Percentiles rank a stretch among this genome's conserved stretches.
Conservation (phyloP, 2,888 invertebrate genomes). For the Brenthis ino region DNA sequence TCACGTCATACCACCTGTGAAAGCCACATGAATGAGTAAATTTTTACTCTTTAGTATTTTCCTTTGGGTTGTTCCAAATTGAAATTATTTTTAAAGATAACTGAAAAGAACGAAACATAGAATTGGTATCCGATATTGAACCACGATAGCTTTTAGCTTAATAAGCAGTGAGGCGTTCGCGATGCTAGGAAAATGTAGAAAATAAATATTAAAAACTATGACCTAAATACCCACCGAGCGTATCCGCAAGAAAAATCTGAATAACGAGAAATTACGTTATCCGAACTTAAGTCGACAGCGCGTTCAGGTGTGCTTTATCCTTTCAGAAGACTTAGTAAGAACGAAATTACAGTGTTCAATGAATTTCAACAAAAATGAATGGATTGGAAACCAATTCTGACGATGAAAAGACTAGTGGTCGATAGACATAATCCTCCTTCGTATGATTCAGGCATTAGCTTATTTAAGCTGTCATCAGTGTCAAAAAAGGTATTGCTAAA, state of each 20-base stretch:
- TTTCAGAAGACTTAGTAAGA: constrained; percentile 12
- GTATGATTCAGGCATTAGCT: constrained; percentile 27
- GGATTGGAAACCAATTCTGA: constrained; percentile 55
- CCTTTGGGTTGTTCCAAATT: background rate
- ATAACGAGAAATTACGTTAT: constrained; percentile 17
- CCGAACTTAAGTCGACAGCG: constrained; percentile 8
- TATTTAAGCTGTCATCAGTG: constrained; percentile 28
- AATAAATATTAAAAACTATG: constrained; percentile 21
- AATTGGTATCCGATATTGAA: constrained; percentile 14
- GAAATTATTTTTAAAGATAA: background rate
- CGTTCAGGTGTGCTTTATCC: constrained; percentile 20
- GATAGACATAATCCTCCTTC: constrained; percentile 52
- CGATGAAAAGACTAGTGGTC: constrained; percentile 51
- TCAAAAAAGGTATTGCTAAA: background rate
- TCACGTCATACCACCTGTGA: constrained; percentile 9
- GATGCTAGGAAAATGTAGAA: constrained; percentile 14
- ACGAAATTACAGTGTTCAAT: constrained; percentile 31
- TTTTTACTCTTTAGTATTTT: background rate
- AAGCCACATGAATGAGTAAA: background rate
- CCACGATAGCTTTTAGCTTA: constrained; percentile 19
- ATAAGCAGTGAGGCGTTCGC: constrained; percentile 19
- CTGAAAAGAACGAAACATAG: background rate
- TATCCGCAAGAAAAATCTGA: constrained; percentile 20
- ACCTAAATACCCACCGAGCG: constrained; percentile 18
- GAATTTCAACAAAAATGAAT: constrained; percentile 25